Evolutionary conservation across 1,140 invertebrate species (phyloP).

Genomic region (Orchestia grillus): DNA sequence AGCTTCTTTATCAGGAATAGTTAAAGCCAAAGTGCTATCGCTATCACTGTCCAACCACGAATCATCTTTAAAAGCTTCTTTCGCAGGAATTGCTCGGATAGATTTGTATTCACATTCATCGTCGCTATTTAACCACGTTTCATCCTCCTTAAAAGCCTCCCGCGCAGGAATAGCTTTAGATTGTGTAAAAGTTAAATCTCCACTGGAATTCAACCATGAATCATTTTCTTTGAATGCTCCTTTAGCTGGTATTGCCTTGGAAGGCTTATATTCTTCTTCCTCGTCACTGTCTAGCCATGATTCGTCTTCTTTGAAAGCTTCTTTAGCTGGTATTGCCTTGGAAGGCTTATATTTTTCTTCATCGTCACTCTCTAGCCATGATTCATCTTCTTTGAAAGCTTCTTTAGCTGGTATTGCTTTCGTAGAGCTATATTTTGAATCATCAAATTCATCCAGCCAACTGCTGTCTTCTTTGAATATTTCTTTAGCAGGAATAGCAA

Average conservation of each 20-base stretch:
- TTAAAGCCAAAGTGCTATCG: conserved; percentile 12
- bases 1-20: conserved; percentile 48
- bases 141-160: conserved; percentile 58
- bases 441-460: conserved; percentile 55
- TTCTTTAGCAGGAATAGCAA: conserved; percentile 57
- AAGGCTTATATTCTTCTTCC: neutral
- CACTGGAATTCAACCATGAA: conserved; percentile 15
- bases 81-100: conserved; percentile 8
- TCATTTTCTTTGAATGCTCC: conserved; percentile 59
- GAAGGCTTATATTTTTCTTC: conserved; percentile 50
- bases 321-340: conserved; percentile 55
- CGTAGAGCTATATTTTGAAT: conserved; percentile 35
- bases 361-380: conserved; percentile 55
- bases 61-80: conserved; percentile 59
- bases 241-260: conserved; percentile 31
- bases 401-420: conserved; percentile 58
- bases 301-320: conserved; percentile 56
- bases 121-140: conserved; percentile 42
- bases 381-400: conserved; percentile 60
- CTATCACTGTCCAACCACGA: conserved; percentile 55
- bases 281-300: conserved; percentile 52
- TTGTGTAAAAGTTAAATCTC: neutral
- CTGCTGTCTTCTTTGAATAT: conserved; percentile 53
- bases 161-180: conserved; percentile 29
- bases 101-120: conserved; percentile 5